A percentile compares a stretch with the other conserved stretches of the same genome.
Evolutionary conservation across 2,888 invertebrate genomes (phyloP).

Genomic region (Cantharis nigra): DNA sequence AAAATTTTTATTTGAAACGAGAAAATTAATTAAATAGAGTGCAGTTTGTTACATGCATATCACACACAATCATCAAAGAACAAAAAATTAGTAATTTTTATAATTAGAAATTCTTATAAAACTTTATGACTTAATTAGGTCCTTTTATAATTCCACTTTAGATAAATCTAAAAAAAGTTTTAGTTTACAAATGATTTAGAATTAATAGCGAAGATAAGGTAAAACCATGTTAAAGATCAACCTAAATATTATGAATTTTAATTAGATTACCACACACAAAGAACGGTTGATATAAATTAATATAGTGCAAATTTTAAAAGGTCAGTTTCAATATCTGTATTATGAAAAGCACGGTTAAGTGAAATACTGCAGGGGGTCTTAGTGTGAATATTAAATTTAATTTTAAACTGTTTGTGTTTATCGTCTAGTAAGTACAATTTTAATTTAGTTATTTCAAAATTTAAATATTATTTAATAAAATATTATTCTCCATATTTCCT

Average conservation of each 20-base stretch:
- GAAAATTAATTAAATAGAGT: not conserved
- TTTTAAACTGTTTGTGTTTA: not conserved
- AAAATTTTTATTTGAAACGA: not conserved
- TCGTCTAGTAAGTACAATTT: not conserved
- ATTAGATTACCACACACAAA: not conserved
- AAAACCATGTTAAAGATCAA: not conserved
- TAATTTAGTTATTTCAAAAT: not conserved
- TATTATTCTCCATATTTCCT: not conserved
- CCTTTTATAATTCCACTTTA: not conserved
- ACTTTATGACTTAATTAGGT: not conserved
- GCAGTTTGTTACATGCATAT: not conserved
- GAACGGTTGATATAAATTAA: not conserved
- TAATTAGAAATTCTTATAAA: not conserved
- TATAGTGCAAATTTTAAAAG: not conserved
- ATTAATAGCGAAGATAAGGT: not conserved
- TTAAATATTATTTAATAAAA: not conserved
- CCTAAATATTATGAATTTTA: not conserved
- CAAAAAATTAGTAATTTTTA: not conserved
- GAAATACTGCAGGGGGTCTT: not conserved
- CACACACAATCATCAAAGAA: not conserved
- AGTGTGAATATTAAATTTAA: not conserved
- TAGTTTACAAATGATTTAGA: not conserved
- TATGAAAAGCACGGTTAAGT: not conserved
- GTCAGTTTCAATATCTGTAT: not conserved
- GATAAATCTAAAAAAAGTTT: not conserved